phyloP scores from a whole-genome alignment of 2,797 vertebrate species.

The Malurus leucopterus region DNA sequence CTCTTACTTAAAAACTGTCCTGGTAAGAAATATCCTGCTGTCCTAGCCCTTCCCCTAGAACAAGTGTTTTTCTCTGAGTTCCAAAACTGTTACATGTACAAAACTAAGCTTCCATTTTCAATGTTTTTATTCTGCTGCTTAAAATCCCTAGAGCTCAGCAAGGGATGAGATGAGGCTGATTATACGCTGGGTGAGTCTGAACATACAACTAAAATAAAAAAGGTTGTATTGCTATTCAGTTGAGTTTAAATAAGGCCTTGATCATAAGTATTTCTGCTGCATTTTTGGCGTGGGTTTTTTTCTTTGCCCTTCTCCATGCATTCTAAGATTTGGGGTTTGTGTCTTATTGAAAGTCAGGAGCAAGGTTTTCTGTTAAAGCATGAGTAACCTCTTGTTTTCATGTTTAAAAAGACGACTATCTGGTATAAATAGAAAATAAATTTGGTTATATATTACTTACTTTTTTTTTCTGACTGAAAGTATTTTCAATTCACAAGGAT shows the following conservation, averaged over 20 bases:
- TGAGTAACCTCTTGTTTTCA: background rate
- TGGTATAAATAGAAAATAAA: background rate
- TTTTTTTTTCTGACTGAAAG: background rate
- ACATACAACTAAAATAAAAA: background rate
- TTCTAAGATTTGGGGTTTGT: background rate
- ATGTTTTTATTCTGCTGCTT: background rate
- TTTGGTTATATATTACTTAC: background rate
- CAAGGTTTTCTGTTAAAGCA: background rate
- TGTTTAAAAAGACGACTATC: background rate
- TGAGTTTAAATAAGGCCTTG: background rate
- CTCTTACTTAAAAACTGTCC: background rate
- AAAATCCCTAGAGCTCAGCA: background rate
- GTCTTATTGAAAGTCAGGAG: background rate
- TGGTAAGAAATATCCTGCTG: background rate
- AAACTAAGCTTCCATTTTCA: background rate
- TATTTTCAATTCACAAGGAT: background rate
- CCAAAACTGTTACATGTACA: background rate
- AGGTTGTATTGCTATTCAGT: background rate
- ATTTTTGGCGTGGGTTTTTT: background rate
- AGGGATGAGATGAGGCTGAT: background rate
- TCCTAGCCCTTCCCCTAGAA: background rate
- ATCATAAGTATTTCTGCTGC: background rate
- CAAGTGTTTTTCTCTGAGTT: background rate
- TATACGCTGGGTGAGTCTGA: background rate
- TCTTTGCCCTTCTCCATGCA: accelerated